Conservation (phyloP, 1,140 invertebrate genomes). For the Cydia pomonella region DNA sequence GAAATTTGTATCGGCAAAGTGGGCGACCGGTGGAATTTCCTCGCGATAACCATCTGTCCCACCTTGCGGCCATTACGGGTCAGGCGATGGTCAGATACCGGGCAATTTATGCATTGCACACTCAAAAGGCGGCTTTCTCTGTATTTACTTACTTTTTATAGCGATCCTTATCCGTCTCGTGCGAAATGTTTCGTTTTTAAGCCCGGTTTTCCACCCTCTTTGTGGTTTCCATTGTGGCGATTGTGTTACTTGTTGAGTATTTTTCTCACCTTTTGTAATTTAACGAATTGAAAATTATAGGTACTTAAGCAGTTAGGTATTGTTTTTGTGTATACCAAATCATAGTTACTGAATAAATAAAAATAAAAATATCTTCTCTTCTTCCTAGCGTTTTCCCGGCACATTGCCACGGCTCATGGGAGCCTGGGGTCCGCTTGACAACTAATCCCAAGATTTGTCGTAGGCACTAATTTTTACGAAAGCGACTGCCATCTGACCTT, state of each 20-base stretch:
- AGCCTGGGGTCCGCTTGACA: too few species aligned
- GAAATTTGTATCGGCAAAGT: constrained; percentile 67
- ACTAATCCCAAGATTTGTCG: too few species aligned
- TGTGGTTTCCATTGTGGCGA: constrained; percentile 34
- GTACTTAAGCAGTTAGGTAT: neutral
- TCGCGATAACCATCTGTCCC: constrained; percentile 70
- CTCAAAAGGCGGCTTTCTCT: constrained; percentile 52
- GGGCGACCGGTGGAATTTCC: constrained; percentile 57
- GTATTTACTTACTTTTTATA: constrained; percentile 64
- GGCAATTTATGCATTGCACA: constrained; percentile 70
- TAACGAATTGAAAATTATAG: neutral
- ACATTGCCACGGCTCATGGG: too few species aligned
- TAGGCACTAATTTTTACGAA: too few species aligned
- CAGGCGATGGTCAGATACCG: constrained; percentile 67
- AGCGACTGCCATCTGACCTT: too few species aligned
- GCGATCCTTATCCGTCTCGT: constrained; percentile 52
- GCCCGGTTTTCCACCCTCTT: constrained; percentile 24
- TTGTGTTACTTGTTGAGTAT: neutral
- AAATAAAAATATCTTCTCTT: too few species aligned
- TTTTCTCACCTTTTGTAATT: constrained; percentile 9
- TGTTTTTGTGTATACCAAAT: neutral
- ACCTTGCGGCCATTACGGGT: constrained; percentile 70
- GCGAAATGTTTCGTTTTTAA: constrained; percentile 52
- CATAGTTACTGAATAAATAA: too few species aligned
- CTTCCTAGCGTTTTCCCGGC: too few species aligned